phyloP scores from a whole-genome alignment of 2,113 vertebrate genomes.

The Sprattus sprattus region DNA sequence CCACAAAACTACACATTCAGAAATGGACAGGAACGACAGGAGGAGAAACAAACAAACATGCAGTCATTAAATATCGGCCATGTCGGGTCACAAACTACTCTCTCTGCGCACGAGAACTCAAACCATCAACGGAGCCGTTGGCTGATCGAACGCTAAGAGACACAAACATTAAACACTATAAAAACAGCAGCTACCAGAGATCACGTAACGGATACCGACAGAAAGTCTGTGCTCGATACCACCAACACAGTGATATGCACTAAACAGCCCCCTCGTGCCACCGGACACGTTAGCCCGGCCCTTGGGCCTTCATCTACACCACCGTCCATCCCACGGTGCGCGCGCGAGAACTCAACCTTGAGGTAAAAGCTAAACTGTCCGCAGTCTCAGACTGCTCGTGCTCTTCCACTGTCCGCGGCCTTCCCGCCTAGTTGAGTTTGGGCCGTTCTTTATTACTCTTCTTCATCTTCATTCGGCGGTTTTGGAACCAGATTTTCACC shows the following conservation, averaged over 20 bases:
- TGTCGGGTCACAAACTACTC: too few relatives aligned
- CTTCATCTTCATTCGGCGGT: constrained; percentile 99
- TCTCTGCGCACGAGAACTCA: too few relatives aligned
- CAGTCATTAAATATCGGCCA: neutral
- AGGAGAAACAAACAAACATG: neutral
- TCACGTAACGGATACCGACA: too few relatives aligned
- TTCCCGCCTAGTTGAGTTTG: constrained; percentile 80
- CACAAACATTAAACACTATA: neutral
- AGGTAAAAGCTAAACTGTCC: too few relatives aligned
- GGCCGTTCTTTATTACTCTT: constrained; percentile 96
- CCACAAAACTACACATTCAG: neutral
- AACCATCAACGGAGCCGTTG: too few relatives aligned
- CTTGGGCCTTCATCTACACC: neutral
- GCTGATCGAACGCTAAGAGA: too few relatives aligned
- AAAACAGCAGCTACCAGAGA: neutral
- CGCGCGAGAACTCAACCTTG: too few relatives aligned
- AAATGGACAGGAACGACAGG: neutral
- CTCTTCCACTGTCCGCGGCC: constrained; percentile 3
- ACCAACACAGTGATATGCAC: neutral
- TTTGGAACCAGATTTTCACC: constrained; percentile 99
- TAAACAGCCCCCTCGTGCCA: neutral
- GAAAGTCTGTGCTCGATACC: neutral
- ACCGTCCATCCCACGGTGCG: too few relatives aligned
- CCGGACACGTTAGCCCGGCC: neutral
- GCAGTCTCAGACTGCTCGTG: too few relatives aligned